Evolutionary conservation across 2,888 invertebrate genomes (phyloP).

Genomic region (Leptinotarsa peninsularis): DNA sequence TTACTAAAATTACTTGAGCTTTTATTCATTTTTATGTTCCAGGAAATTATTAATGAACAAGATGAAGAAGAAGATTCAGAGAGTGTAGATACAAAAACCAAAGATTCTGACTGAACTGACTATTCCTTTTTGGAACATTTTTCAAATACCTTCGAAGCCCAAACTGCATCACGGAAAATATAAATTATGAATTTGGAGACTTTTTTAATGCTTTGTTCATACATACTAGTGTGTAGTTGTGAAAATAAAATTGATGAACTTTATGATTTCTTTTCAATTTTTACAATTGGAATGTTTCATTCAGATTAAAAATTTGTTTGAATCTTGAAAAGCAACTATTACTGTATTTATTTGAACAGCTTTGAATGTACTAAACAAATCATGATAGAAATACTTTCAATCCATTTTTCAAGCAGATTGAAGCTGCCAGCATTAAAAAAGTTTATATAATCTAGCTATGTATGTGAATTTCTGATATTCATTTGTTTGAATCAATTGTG

Average conservation of each 20-base stretch:
- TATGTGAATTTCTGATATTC: not conserved
- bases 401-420: too few species aligned
- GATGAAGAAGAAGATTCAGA: conserved; percentile 28
- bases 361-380: too few species aligned
- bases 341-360: too few species aligned
- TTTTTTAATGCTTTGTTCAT: too few species aligned
- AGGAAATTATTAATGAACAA: conserved; percentile 42
- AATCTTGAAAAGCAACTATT: too few species aligned
- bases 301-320: too few species aligned
- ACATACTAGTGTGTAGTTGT: too few species aligned
- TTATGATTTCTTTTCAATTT: not conserved
- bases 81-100: conserved; percentile 1
- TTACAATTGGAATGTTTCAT: not conserved
- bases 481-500: conserved; percentile 1
- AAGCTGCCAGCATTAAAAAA: too few species aligned
- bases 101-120: not conserved
- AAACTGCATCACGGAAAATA: conserved; percentile 11
- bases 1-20: not conserved
- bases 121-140: conserved; percentile 1
- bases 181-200: not conserved
- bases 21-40: conserved; percentile 4
- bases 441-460: too few species aligned
- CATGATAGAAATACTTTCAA: too few species aligned
- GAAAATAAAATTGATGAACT: not conserved
- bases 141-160: not conserved